Evolutionary conservation across 2,113 vertebrate species (phyloP).

Genomic region (Pipa parva): DNA sequence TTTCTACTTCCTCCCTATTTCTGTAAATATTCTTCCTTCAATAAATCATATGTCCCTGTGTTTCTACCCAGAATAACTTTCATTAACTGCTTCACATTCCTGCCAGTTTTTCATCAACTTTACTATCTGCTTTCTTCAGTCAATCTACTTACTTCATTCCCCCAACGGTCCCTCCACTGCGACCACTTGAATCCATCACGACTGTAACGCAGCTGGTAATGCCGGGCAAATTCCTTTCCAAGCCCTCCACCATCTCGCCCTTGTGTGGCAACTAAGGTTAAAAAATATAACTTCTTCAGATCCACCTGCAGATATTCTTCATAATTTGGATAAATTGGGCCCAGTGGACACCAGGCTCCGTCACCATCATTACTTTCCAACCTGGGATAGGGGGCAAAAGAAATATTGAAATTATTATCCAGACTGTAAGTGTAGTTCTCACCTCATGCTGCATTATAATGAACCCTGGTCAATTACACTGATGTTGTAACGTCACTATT

Average conservation of each 20-base stretch:
- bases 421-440: too few species aligned
- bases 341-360: slow-evolving; percentile 89
- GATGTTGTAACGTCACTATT: too few species aligned
- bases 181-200: slow-evolving; percentile 81
- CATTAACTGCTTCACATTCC: neutral
- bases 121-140: neutral
- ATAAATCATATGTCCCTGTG: neutral
- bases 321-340: slow-evolving; percentile 73
- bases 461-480: too few species aligned
- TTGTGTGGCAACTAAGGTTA: slow-evolving; percentile 87
- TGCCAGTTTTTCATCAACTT: neutral
- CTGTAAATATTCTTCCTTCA: neutral
- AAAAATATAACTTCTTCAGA: slow-evolving; percentile 72
- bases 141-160: slow-evolving; percentile 72
- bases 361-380: slow-evolving; percentile 83
- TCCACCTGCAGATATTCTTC: slow-evolving; percentile 88
- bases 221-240: slow-evolving; percentile 84
- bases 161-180: slow-evolving; percentile 84
- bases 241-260: slow-evolving; percentile 85
- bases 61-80: neutral
- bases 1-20: neutral
- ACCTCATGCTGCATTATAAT: too few species aligned
- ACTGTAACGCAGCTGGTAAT: slow-evolving; percentile 82
- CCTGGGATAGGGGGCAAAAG: slow-evolving; percentile 56
- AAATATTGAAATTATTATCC: too few species aligned